phyloP scores from a whole-genome alignment of 2,888 invertebrate species.

The Esperia sulphurella region DNA sequence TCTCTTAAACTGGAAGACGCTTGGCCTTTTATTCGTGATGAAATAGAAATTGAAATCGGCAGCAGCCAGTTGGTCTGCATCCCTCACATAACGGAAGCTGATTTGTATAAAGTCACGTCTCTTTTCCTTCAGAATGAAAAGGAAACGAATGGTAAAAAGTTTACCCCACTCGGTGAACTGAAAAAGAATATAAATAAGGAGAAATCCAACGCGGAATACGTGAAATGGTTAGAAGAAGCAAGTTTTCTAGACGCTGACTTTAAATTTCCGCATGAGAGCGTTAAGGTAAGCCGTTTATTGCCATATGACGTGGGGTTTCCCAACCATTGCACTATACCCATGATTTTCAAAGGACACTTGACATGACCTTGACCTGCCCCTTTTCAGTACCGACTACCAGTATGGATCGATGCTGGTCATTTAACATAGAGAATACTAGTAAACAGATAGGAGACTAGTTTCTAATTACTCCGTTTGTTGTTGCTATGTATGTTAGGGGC shows the following conservation, averaged over 20 bases:
- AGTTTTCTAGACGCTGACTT: conserved; percentile 57
- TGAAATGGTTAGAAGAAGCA: conserved; percentile 58
- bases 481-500: no score
- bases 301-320: background rate
- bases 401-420: no score
- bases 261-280: conserved; percentile 75
- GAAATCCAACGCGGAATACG: conserved; percentile 57
- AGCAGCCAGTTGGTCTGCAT: conserved; percentile 71
- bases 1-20: conserved; percentile 72
- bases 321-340: background rate
- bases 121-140: conserved; percentile 71
- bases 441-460: no score
- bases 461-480: no score
- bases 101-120: conserved; percentile 68
- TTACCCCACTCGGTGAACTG: conserved; percentile 66
- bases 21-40: conserved; percentile 75
- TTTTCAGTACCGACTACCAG: background rate
- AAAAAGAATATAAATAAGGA: conserved; percentile 59
- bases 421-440: no score
- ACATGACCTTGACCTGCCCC: conserved; percentile 36
- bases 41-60: conserved; percentile 76
- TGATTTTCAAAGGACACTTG: conserved; percentile 1
- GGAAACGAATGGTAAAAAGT: conserved; percentile 68
- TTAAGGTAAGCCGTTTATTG: conserved; percentile 37
- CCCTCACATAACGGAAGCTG: conserved; percentile 73